Evolutionary conservation across 2,797 vertebrate species (phyloP), one percentile per base, ranked within the genome.

Genomic region (Dendrocincla fuliginosa): DNA sequence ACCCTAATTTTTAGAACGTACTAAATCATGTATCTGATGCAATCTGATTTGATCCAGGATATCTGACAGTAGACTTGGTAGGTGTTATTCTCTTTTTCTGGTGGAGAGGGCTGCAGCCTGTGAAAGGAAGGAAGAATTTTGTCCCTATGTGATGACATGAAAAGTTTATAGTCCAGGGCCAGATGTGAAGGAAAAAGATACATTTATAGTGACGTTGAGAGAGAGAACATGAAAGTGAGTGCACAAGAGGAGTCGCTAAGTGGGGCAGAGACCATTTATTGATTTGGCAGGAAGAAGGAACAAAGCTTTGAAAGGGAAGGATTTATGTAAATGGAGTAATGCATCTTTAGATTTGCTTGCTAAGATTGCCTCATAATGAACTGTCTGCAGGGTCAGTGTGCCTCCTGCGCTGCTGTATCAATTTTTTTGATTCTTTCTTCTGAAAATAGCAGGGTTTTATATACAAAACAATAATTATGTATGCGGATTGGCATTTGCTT

Each of bases 231-330:
- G 84, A 52, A 78, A 90, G 53, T 24, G n/a, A 84, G 39, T 49
- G 42, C n/a, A n/a, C 0, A 3, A 35, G 27, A 46, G 56, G 33
- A 71, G 35, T 65, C 3, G 0, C 53, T 76, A 79, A 80, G 73
- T 81, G 63, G 42, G 82, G 23, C 57, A 81, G 65, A 77, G 65
- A 52, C 64, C 44, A 39, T 86, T 84, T 87, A 82, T 84, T 94
- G 92, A 81, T 94, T 84, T 70, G 55, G 22, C 59, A 87, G 78
- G 75, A 86, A 88, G 82, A 53, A 71, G 39, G 63, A 93, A 57
- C 35, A 93, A 79, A 81, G 69, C 69, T 88, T 87, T 93, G 79
- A 68, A 68, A 81, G n/a, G 25, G n/a, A 93, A 88, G 37, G 65
- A 79, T 94, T 90, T 78, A 73, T 69, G 27, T 69, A 63, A 90